These are phyloP conservation scores for Pseudoips prasinana DNA, from an alignment of 2,888 invertebrate genomes.

Conservation along the genomic window DNA sequence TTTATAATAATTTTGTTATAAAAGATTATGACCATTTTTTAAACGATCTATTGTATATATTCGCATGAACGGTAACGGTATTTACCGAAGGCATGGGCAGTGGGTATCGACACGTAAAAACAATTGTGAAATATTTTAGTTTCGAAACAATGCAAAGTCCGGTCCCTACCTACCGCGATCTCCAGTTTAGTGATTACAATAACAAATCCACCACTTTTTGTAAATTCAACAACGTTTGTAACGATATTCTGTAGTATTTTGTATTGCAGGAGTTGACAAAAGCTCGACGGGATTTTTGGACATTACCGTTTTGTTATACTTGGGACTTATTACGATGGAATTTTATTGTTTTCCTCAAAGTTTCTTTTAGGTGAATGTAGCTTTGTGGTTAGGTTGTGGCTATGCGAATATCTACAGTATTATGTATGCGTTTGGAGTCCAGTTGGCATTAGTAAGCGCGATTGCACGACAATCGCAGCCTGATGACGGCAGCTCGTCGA, in stretches of 20 bases:
- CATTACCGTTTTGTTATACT: conserved; percentile 36
- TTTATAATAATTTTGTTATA: conserved; percentile 12
- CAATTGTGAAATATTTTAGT: too few species aligned
- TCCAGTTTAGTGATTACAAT: too few species aligned
- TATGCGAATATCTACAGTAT: conserved; percentile 44
- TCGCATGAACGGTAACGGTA: too few species aligned
- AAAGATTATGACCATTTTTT: too few species aligned
- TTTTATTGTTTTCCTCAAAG: conserved; percentile 25
- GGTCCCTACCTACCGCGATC: too few species aligned
- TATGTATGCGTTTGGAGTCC: conserved; percentile 56
- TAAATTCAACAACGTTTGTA: too few species aligned
- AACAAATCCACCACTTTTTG: too few species aligned
- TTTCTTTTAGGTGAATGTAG: conserved; percentile 25
- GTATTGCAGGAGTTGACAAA: conserved; percentile 23
- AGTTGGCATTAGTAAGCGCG: conserved; percentile 67
- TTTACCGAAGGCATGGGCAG: too few species aligned
- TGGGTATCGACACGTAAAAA: too few species aligned
- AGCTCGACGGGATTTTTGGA: conserved; percentile 56
- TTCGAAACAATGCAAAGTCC: too few species aligned
- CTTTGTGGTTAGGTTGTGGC: conserved; percentile 28
- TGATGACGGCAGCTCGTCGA: conserved; percentile 62
- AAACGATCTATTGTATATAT: too few species aligned
- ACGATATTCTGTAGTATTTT: too few species aligned
- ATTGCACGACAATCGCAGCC: conserved; percentile 65
- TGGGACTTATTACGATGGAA: conserved; percentile 23